Evolutionary conservation across 2,113 vertebrate genomes (phyloP), one percentile per base, ranked within the genome.

Genomic region (Aythya baeri): DNA sequence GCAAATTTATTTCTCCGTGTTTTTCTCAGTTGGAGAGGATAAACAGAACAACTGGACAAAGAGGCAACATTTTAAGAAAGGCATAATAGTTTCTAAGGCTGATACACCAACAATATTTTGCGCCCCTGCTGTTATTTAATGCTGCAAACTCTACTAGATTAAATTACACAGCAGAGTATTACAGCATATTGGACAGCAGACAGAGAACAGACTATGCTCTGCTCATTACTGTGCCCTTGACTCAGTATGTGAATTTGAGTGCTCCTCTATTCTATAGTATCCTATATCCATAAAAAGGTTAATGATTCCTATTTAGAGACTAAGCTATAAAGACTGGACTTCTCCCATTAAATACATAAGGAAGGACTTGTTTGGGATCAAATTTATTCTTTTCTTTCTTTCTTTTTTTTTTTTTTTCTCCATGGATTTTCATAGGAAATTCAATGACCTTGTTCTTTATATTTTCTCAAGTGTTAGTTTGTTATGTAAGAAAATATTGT

Each of bases 71-170:
- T 82, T 76, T 13, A 32, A 81, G 34, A 81, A 86, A 7, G 17
- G 21, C 34, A 88, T 78, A 44, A 63, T 54, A 86, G 38, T 90
- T 93, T 59, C 41, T 63, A 70, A 34, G 23, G 38, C 58, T 68
- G 82, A 52, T 26, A 63, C 43, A 78, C 23, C 29, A 54, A 49
- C n/a, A 86, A 61, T 66, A 58, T 92, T 94, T 95, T 92, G 70
- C 86, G 83, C 81, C 63, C 52, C 31, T 94, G 73, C 36, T 91
- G 73, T 88, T 86, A 93, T 23, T 83, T 92, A 93, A 95, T 46
- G 70, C 62, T 86, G 74, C 58, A 93, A 50, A 82, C 44, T 70
- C 27, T 41, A 41, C 23, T 31, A 86, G 76, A 96, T 96, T 78
- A 90, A 91, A 77, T 91, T 91, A 95, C 89, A 89, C 5, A 18